phyloP scores from a whole-genome alignment of 1,140 invertebrate genomes.

The Brevipalpus yothersi region DNA sequence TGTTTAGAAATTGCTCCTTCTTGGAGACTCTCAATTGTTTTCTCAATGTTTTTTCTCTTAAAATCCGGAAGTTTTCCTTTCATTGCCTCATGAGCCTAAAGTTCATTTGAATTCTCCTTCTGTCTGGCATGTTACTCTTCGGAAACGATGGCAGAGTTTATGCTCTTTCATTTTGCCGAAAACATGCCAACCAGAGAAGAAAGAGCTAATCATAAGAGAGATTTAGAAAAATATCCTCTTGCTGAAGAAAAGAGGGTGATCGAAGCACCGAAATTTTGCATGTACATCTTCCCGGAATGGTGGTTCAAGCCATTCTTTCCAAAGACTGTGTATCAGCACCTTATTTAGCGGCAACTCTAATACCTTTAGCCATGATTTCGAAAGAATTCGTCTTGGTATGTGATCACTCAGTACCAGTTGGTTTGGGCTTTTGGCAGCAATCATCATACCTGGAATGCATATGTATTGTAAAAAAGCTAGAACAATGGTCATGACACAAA shows the following conservation, averaged over 20 bases:
- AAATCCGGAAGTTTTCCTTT: too few species aligned
- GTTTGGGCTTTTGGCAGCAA: constrained; percentile 44
- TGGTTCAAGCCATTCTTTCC: constrained; percentile 84
- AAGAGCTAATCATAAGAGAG: constrained; percentile 24
- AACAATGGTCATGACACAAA: not conserved
- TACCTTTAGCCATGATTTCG: constrained; percentile 57
- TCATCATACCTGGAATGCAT: constrained; percentile 30
- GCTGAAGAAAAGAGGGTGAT: constrained; percentile 30
- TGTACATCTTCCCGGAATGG: constrained; percentile 72
- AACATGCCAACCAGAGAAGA: constrained; percentile 10
- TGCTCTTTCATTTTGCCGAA: constrained; percentile 1
- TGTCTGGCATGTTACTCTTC: too few species aligned
- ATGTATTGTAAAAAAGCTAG: constrained; percentile 41
- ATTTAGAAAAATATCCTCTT: constrained; percentile 35
- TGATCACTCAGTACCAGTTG: constrained; percentile 70
- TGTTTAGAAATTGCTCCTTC: too few species aligned
- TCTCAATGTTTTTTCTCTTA: too few species aligned
- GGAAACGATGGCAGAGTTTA: not conserved
- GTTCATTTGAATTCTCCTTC: too few species aligned
- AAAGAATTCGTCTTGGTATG: constrained; percentile 66
- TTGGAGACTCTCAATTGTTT: too few species aligned
- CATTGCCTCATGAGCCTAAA: too few species aligned
- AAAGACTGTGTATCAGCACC: constrained; percentile 61
- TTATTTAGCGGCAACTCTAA: constrained; percentile 52
- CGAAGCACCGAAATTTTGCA: constrained; percentile 42